Conservation (phyloP, 2,113 vertebrate species). For the Gasterosteus aculeatus region DNA sequence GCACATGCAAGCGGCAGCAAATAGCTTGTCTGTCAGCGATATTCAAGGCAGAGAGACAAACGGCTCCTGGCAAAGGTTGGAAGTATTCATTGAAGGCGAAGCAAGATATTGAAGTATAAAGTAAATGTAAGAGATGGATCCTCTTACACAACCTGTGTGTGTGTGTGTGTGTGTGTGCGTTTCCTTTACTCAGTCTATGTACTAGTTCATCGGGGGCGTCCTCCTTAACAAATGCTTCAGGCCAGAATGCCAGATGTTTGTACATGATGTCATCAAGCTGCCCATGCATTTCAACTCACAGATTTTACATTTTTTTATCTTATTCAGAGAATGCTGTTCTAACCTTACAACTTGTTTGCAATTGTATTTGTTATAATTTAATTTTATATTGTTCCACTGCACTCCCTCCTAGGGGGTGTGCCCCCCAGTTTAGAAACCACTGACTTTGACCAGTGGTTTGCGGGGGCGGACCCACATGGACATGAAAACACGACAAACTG, state of each 20-base stretch:
- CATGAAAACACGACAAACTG: background rate
- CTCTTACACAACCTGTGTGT: background rate
- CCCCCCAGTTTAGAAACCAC: no score
- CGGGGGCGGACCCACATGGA: no score
- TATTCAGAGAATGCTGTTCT: background rate
- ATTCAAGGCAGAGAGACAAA: constrained; percentile 1
- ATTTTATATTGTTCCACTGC: no score
- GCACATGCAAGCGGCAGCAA: background rate
- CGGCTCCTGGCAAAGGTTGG: constrained; percentile 14
- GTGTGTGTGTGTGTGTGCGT: constrained; percentile 17
- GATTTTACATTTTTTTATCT: background rate
- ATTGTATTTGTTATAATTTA: no score
- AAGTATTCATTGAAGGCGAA: constrained; percentile 37
- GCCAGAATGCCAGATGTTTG: constrained; percentile 45
- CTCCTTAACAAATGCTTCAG: constrained; percentile 14
- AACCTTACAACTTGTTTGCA: no score
- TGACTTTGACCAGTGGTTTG: no score
- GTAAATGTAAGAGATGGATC: constrained; percentile 49
- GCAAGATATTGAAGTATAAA: constrained; percentile 40
- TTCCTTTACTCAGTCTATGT: background rate
- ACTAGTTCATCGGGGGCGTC: constrained; percentile 29
- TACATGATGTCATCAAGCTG: background rate
- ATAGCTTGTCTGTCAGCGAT: background rate
- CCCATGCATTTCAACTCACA: constrained; percentile 23
- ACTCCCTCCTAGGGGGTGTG: no score